These are phyloP conservation scores for Xiphophorus maculatus DNA, from an alignment of 2,113 vertebrate genomes.

Conservation along the genomic window DNA sequence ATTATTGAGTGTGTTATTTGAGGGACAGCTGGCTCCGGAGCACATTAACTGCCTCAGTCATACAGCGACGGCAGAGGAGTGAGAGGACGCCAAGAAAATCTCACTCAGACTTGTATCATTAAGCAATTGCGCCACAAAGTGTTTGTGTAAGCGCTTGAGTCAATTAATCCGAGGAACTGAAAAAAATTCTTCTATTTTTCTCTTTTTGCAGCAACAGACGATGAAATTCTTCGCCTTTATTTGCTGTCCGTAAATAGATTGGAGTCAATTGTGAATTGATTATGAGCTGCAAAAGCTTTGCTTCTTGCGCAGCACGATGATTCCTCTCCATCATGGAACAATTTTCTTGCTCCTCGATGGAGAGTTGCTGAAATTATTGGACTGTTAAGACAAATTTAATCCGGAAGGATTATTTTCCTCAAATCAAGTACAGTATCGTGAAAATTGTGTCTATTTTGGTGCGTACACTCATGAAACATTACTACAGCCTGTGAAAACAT, in stretches of 20 bases:
- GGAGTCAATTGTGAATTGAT: constrained; percentile 7
- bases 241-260: constrained; percentile 11
- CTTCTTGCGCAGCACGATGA: neutral
- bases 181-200: constrained; percentile 14
- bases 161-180: constrained; percentile 12
- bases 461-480: too few relatives aligned
- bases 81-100: constrained; percentile 50
- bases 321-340: neutral
- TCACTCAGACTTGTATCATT: constrained; percentile 41
- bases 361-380: neutral
- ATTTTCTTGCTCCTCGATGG: neutral
- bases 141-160: constrained; percentile 40
- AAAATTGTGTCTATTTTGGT: neutral
- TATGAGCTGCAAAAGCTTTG: neutral
- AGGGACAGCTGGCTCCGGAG: constrained; percentile 73
- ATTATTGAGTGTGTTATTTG: constrained; percentile 81
- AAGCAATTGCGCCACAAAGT: constrained; percentile 17
- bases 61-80: constrained; percentile 34
- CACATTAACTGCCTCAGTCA: constrained; percentile 66
- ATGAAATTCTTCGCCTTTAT: constrained; percentile 26
- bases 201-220: constrained; percentile 20
- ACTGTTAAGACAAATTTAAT: neutral
- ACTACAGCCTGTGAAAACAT: neutral
- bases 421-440: neutral
- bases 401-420: neutral